Conservation (phyloP, 2,888 invertebrate species). For the Shargacucullia verbasci region DNA sequence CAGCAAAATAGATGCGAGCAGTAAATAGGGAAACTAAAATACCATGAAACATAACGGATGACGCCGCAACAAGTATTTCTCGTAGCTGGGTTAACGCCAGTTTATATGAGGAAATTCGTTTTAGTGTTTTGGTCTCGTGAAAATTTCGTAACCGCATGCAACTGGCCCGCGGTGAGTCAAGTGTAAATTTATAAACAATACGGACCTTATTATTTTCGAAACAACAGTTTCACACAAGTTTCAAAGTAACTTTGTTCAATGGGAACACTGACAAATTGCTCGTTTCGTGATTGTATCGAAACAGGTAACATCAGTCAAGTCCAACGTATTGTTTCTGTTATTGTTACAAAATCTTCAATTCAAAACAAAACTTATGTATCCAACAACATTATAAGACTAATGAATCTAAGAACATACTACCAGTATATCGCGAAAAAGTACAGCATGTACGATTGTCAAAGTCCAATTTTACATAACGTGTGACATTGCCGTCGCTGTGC, state of each 20-base stretch:
- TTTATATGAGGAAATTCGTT: constrained; percentile 73
- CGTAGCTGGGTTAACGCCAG: constrained; percentile 71
- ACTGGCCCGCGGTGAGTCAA: constrained; percentile 63
- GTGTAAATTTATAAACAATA: constrained; percentile 68
- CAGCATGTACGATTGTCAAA: constrained; percentile 10
- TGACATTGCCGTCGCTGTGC: constrained; percentile 70
- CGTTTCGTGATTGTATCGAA: constrained; percentile 24
- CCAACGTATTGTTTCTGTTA: not conserved
- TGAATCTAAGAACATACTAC: not conserved
- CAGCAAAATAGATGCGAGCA: constrained; percentile 62
- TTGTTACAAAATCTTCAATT: constrained; percentile 4
- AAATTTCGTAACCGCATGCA: constrained; percentile 67
- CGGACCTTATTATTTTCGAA: constrained; percentile 63
- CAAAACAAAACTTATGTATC: not conserved
- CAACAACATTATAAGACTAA: no score
- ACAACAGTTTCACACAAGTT: constrained; percentile 61
- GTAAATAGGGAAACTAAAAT: constrained; percentile 66
- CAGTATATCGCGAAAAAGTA: not conserved
- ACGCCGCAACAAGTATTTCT: constrained; percentile 64
- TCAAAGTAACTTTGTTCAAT: constrained; percentile 43
- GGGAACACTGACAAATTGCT: constrained; percentile 38
- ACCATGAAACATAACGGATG: constrained; percentile 61
- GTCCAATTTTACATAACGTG: constrained; percentile 67
- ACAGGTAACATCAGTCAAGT: constrained; percentile 6
- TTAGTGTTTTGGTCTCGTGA: constrained; percentile 69